Conservation (phyloP, 2,888 invertebrate species). For the Macropis europaea region DNA sequence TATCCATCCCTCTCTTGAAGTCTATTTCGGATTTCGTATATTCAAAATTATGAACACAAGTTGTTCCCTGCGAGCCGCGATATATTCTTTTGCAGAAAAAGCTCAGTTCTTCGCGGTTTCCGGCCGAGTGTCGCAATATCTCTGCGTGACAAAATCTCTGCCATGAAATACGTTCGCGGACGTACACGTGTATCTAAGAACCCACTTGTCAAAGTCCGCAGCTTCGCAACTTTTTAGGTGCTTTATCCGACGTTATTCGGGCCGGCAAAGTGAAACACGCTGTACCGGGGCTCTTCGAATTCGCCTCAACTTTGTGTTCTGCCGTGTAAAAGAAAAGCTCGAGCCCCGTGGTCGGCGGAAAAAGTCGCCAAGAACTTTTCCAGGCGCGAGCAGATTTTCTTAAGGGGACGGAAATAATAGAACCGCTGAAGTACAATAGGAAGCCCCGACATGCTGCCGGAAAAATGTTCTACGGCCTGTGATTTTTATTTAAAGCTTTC, state of each 20-base stretch:
- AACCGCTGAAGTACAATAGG: conserved; percentile 5
- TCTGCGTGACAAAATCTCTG: no score
- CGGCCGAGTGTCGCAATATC: no score
- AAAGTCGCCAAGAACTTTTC: background rate
- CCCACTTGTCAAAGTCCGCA: conserved; percentile 30
- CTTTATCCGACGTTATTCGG: conserved; percentile 15
- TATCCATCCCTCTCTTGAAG: no score
- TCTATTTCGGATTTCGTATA: no score
- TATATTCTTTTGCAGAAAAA: no score
- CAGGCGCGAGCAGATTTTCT: conserved; percentile 19
- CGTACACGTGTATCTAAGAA: conserved; percentile 5
- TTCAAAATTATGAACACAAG: no score
- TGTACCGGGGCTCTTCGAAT: background rate
- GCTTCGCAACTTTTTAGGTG: conserved; percentile 9
- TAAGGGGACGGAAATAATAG: conserved; percentile 20
- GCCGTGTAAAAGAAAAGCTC: background rate
- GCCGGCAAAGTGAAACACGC: background rate
- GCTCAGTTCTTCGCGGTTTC: no score
- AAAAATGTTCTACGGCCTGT: conserved; percentile 20
- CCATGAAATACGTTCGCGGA: background rate
- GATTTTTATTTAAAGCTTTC: conserved; percentile 29
- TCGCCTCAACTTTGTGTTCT: background rate
- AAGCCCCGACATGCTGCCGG: conserved; percentile 7
- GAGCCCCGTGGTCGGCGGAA: background rate
- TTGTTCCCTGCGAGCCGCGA: no score